Base-by-base conservation (phyloP, 2,888 invertebrate genomes). In the Fragum fragum region DNA sequence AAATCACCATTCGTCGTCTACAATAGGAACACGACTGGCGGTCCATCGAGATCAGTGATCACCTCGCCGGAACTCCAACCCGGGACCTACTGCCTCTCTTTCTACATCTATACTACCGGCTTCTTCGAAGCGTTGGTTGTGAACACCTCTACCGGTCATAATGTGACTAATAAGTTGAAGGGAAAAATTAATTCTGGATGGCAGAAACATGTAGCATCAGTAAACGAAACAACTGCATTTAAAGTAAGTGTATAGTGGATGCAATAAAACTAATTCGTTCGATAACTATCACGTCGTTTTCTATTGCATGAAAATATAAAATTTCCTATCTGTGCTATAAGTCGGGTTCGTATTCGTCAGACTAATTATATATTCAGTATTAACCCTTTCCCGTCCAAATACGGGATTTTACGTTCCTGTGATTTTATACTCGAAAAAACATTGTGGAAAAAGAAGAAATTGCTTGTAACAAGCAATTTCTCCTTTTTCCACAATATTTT, bases 1-100 rank as follows among this genome's bases (percentile, higher is more conserved):
- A 66, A 66, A 14, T 66, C 66, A 14, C 26, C 39, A 21, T 66
- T 66, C 36, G 39, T 66, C 6, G 66, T 42, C 0, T 66, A 21
- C n/a, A 36, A 66, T 26, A 66, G 42, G 42, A 42, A 6, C 21
- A 23, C 1, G 2, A 26, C 11, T 23, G 1, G 11, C 9, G 11
- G 14, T 2, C 6, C 16, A 9, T 14, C 11, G 2, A n/a, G 36
- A 32, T 66, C 66, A 1, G 32, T 61, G 32, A 42, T 66, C 21
- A 36, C 42, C 11, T 66, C 66, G 18, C 66, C 66, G 3, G 66
- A 66, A 21, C 66, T 66, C 26, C 36, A 39, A 42, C 66, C 66
- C 23, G 66, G 66, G 1, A 42, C 66, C 42, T 66, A 66, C 16
- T 66, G 66, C 26, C 23, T 66, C 21, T 66, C 66, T 5, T 39